phyloP scores from a whole-genome alignment of 2,797 vertebrate species.

The Macroramphosus scolopax region DNA sequence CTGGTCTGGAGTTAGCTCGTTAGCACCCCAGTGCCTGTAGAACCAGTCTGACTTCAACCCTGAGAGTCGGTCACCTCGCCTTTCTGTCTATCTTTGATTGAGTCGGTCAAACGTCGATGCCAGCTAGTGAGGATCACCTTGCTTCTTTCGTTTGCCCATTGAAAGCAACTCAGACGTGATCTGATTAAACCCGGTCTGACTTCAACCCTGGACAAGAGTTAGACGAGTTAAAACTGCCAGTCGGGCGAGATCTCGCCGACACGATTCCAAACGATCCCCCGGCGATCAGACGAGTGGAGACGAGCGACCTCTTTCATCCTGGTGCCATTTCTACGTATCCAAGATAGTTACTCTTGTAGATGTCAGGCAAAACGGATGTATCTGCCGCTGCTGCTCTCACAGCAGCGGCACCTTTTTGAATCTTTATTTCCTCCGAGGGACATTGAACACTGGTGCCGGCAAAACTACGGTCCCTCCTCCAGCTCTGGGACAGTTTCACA shows the following conservation, averaged over 20 bases:
- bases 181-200: no score
- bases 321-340: slow-evolving; percentile 74
- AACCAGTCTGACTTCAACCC: no score
- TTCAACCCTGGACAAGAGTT: no score
- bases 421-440: slow-evolving; percentile 58
- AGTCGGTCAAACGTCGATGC: no score
- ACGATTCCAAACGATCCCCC: slow-evolving; percentile 13
- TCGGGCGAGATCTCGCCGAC: background rate
- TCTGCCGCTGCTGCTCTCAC: slow-evolving; percentile 41
- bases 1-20: background rate
- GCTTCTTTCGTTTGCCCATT: no score
- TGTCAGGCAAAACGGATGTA: slow-evolving; percentile 76
- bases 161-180: no score
- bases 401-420: slow-evolving; percentile 33
- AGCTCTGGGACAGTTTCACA: slow-evolving; percentile 61
- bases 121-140: no score
- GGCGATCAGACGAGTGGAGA: slow-evolving; percentile 22
- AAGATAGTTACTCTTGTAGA: slow-evolving; percentile 64
- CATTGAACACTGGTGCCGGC: slow-evolving; percentile 70
- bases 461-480: slow-evolving; percentile 71
- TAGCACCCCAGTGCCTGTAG: no score
- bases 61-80: no score
- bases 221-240: no score
- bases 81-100: no score
- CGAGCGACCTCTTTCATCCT: slow-evolving; percentile 63